Evolutionary conservation across 2,888 invertebrate species (phyloP), one percentile per base, ranked within the genome.

Genomic region (Amiota mariae): DNA sequence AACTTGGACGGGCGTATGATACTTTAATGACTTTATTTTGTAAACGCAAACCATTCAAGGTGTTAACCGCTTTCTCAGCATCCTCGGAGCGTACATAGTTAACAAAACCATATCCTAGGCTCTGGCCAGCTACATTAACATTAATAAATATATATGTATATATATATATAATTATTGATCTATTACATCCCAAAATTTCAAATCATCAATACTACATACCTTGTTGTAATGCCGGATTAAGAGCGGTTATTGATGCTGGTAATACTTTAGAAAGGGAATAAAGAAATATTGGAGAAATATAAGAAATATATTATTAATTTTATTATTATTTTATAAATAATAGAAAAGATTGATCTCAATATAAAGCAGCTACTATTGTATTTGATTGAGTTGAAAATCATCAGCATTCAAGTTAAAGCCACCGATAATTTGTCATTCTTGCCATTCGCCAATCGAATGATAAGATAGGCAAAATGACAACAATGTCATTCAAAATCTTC

Each of bases 21-120:
- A 98, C 98, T 95, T 99, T 99, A 90, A 99, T 99, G 77, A 98
- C 99, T 93, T 99, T 99, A 92, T 99, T 99, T 91, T 99, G 99
- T 86, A 99, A 94, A 86, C 99, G 94, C 87, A 99, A 94, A 86
- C 99, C 99, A 91, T 99, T 99, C 88, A 99, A 93, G 79, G 98
- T 98, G 91, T 96, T 95, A 91, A 99, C 98, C 82, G 99, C 99
- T 91, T 98, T 98, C 91, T 98, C 97, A 81, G 99, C 99, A 91
- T 99, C 99, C 91, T 98, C 98, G 79, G 97, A 94, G 85, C 97
- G 94, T 91, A 97, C 97, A 92, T 98, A 99, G 93, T 99, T 99
- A 89, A 99, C 99, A 92, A 99, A 99, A 87, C 99, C 99, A 92
- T 99, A 99, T 88, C 99, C 99, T 90, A 99, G 94, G 92, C 98